phyloP scores from a whole-genome alignment of 2,113 vertebrate species.

The Oplegnathus fasciatus region DNA sequence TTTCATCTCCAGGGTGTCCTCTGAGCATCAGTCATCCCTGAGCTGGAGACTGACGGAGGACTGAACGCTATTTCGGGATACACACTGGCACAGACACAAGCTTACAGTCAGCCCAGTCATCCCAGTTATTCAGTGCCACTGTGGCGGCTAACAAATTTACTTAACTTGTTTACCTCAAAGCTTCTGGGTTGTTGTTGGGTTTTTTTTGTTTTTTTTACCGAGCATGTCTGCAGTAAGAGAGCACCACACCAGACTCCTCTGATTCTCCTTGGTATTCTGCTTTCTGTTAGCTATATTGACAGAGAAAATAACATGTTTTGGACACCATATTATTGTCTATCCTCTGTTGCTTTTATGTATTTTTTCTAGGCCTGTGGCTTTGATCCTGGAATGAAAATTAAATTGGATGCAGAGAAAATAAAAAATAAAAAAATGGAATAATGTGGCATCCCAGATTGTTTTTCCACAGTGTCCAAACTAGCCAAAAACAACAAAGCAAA shows the following conservation, averaged over 20 bases:
- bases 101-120: not conserved
- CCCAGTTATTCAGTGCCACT: not conserved
- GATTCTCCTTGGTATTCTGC: not conserved
- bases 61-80: constrained; percentile 21
- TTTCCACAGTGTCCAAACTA: not conserved
- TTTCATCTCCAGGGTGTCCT: constrained; percentile 36
- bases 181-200: constrained; percentile 3
- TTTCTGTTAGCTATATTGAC: not conserved
- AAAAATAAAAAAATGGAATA: not conserved
- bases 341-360: not conserved
- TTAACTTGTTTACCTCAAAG: constrained; percentile 2
- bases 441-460: not conserved
- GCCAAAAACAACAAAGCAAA: not conserved
- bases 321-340: not conserved
- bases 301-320: not conserved
- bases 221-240: not conserved
- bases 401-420: not conserved
- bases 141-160: not conserved
- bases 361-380: not conserved
- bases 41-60: not conserved
- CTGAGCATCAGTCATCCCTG: constrained; percentile 10
- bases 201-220: not conserved
- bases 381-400: constrained; percentile 15
- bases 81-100: not conserved
- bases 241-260: not conserved